These are phyloP conservation scores for Campylomormyrus tamandua DNA, from an alignment of 2,113 vertebrate species.

Conservation along the genomic window DNA sequence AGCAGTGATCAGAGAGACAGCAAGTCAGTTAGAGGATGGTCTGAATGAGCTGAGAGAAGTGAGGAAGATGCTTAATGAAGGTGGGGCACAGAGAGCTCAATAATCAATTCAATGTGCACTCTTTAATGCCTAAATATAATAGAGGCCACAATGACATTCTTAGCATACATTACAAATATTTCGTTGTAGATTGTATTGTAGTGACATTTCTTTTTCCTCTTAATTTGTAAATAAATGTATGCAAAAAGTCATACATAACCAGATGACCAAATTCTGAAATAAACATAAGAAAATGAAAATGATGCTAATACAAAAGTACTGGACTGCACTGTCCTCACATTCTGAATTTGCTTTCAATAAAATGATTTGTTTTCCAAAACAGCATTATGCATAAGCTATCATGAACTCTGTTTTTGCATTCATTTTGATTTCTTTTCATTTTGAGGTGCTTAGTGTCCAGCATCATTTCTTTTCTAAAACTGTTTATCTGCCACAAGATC, in stretches of 20 bases:
- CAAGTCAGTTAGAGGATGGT: background rate
- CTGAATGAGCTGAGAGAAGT: constrained; percentile 7
- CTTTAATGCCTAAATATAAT: background rate
- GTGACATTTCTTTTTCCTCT: background rate
- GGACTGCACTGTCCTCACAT: background rate
- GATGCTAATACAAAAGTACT: background rate
- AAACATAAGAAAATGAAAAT: background rate
- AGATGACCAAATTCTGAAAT: background rate
- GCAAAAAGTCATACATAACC: background rate
- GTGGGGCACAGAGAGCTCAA: background rate
- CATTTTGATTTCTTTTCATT: background rate
- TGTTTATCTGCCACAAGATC: no score
- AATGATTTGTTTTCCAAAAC: no score
- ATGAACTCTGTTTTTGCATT: no score
- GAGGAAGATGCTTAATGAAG: background rate
- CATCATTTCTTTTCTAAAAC: no score
- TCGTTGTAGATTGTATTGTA: background rate
- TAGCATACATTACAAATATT: background rate
- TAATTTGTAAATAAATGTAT: background rate
- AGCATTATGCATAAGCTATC: no score
- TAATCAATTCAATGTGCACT: background rate
- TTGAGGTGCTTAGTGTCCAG: background rate
- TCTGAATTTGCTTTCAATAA: no score
- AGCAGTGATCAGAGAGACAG: background rate
- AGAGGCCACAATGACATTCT: no score